phyloP scores from a whole-genome alignment of 2,797 vertebrate genomes.

The Halcyon leucocephala region DNA sequence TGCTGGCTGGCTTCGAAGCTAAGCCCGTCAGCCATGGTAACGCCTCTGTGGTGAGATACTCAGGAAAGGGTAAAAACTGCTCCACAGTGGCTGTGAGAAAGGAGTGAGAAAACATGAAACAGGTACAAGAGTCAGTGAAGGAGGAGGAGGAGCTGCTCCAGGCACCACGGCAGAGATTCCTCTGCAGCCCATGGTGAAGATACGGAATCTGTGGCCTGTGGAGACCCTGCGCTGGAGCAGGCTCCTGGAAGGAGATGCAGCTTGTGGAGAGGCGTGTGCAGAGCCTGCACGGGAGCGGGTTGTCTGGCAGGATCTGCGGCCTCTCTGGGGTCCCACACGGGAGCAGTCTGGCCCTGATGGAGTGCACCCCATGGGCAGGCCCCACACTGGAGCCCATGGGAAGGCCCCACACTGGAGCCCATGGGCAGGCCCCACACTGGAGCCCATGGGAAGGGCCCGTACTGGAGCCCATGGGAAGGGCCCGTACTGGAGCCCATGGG shows the following conservation, averaged over 20 bases:
- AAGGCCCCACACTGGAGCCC: neutral
- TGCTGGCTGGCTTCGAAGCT: neutral
- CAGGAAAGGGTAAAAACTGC: neutral
- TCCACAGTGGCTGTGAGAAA: neutral
- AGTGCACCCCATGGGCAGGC: too few relatives aligned
- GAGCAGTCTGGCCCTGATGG: too few relatives aligned
- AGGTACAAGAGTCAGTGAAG: neutral
- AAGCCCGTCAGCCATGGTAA: neutral
- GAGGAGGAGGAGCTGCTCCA: neutral
- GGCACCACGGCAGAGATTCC: fast-evolving
- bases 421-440: neutral
- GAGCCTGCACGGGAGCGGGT: neutral
- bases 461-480: too few relatives aligned
- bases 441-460: too few relatives aligned
- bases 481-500: fast-evolving
- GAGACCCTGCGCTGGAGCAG: neutral
- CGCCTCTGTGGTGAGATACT: neutral
- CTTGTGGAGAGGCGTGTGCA: neutral
- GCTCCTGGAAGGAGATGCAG: neutral
- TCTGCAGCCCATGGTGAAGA: neutral
- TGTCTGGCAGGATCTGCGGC: neutral
- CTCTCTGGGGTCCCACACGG: too few relatives aligned
- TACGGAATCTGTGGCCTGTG: neutral
- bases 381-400: neutral
- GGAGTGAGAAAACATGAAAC: neutral